These are phyloP conservation scores for Burhinus oedicnemus DNA, from an alignment of 2,113 vertebrate species.

Conservation along the genomic window DNA sequence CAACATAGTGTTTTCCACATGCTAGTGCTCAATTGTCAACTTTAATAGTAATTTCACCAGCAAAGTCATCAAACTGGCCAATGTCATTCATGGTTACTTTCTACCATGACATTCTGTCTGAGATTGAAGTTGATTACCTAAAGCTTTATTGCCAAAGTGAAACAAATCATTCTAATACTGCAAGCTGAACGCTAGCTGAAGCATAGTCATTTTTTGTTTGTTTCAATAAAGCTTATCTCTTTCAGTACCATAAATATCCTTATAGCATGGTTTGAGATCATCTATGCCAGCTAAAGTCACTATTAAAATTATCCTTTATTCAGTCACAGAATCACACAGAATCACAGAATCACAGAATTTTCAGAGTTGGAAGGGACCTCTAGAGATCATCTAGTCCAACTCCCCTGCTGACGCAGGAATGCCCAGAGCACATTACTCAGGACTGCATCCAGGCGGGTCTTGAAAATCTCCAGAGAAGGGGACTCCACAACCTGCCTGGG, in stretches of 20 bases:
- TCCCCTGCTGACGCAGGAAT: no score
- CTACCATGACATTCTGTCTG: slow-evolving; percentile 34
- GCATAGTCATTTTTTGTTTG: slow-evolving; percentile 1
- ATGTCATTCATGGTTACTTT: slow-evolving; percentile 47
- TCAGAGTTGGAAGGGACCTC: no score
- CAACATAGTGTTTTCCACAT: background rate
- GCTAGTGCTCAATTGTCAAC: background rate
- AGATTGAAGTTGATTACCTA: slow-evolving; percentile 55
- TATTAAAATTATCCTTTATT: background rate
- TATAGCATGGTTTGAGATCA: background rate
- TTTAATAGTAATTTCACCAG: slow-evolving; percentile 41
- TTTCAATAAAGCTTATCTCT: background rate
- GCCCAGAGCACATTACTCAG: no score
- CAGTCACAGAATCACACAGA: no score
- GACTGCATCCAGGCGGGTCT: no score
- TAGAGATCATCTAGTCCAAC: no score
- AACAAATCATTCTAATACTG: slow-evolving; percentile 56
- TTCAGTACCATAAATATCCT: background rate
- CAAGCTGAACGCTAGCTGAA: slow-evolving; percentile 28
- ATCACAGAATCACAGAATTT: no score
- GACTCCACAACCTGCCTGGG: no score
- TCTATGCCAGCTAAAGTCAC: background rate
- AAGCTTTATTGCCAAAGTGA: slow-evolving; percentile 61
- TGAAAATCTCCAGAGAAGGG: no score
- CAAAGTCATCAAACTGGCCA: slow-evolving; percentile 25